phyloP scores from a whole-genome alignment of 1,140 invertebrate genomes.

The Caenorhabditis elegans region DNA sequence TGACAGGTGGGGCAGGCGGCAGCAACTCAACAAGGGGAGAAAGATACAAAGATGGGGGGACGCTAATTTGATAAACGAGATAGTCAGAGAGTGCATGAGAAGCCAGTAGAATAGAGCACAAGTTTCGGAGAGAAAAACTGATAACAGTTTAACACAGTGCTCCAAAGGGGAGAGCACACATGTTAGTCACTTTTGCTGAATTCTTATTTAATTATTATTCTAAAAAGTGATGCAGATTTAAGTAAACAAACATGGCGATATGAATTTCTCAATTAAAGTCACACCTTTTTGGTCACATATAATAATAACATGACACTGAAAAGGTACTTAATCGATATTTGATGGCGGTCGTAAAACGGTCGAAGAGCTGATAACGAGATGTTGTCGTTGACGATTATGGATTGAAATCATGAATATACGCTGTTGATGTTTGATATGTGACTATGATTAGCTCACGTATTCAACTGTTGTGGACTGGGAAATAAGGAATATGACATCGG shows the following conservation, averaged over 20 bases:
- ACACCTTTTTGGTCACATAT: conserved; percentile 5
- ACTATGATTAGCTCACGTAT: background rate
- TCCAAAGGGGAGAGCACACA: background rate
- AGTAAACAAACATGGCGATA: conserved; percentile 5
- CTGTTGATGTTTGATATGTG: conserved; percentile 28
- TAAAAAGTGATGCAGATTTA: background rate
- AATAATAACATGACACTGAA: background rate
- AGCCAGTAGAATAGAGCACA: conserved; percentile 19
- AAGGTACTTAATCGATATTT: background rate
- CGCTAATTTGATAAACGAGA: conserved; percentile 27
- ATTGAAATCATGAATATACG: conserved; percentile 18
- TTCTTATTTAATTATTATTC: conserved; percentile 2
- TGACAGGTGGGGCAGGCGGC: conserved; percentile 19
- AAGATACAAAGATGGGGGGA: background rate
- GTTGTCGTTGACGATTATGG: background rate
- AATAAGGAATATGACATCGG: too few species aligned
- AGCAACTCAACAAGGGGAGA: conserved; percentile 8
- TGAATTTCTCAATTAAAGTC: background rate
- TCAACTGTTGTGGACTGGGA: too few species aligned
- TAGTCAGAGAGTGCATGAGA: conserved; percentile 5
- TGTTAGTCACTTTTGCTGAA: background rate
- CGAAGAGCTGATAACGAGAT: conserved; percentile 8
- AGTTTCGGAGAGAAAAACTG: conserved; percentile 28
- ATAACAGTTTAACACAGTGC: background rate
- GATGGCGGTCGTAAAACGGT: background rate